phyloP scores from a whole-genome alignment of 2,113 vertebrate species.

The Podarcis raffonei region DNA sequence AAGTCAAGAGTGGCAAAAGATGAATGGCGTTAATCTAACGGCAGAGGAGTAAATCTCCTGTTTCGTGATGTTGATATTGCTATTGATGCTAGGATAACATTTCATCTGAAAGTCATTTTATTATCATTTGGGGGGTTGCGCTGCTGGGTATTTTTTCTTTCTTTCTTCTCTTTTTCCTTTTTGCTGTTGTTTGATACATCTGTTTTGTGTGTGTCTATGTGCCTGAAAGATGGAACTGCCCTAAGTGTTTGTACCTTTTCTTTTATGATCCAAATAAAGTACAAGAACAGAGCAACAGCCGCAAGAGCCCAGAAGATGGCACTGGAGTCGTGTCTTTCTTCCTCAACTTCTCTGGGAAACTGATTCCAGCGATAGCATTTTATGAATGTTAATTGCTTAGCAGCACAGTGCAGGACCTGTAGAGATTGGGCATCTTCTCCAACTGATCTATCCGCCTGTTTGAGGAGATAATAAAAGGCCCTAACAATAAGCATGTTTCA shows the following conservation, averaged over 20 bases:
- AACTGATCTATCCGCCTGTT: conserved; percentile 22
- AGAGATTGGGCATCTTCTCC: conserved; percentile 28
- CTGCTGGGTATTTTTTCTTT: background rate
- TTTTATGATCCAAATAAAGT: background rate
- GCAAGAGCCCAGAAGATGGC: background rate
- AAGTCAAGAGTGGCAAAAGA: background rate
- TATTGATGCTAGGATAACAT: background rate
- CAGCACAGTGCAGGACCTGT: conserved; percentile 39
- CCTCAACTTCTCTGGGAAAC: background rate
- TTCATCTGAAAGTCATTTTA: background rate
- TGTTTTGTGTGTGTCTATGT: background rate
- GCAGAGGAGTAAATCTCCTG: background rate
- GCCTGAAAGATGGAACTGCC: background rate
- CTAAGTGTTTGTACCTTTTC: too few species aligned
- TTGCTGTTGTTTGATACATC: background rate
- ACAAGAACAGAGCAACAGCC: background rate
- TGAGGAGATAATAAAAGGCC: conserved; percentile 41
- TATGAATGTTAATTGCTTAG: conserved; percentile 40
- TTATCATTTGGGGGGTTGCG: background rate
- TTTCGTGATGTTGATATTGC: background rate
- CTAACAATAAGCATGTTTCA: background rate
- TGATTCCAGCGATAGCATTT: background rate
- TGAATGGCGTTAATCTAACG: background rate
- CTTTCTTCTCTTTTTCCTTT: background rate
- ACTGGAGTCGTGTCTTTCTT: background rate